These are phyloP conservation scores for Scomber scombrus DNA, from an alignment of 2,113 vertebrate species.

Conservation along the genomic window DNA sequence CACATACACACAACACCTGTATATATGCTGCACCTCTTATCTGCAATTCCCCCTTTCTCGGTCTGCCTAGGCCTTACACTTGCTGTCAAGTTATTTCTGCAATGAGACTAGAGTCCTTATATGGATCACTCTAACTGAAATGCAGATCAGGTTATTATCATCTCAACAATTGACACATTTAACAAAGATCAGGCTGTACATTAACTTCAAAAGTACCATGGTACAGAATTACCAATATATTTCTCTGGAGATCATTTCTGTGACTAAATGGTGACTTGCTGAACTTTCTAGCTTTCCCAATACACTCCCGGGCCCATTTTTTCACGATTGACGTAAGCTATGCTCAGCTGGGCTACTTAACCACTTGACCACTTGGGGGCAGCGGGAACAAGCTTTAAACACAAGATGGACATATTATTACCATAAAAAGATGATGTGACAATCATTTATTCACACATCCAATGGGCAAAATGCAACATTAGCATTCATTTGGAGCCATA, in stretches of 20 bases:
- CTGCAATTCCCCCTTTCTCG: constrained; percentile 28
- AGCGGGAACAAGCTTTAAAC: background rate
- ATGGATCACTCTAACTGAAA: constrained; percentile 3
- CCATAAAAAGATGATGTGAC: background rate
- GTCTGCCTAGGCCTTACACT: constrained; percentile 22
- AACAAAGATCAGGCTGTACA: background rate
- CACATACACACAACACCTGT: constrained; percentile 71
- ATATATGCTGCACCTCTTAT: constrained; percentile 53
- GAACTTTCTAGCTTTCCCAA: constrained; percentile 3
- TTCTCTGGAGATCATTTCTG: background rate
- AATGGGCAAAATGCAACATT: too few species aligned
- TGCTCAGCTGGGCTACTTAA: background rate
- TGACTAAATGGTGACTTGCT: background rate
- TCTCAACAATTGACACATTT: background rate
- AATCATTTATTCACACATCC: too few species aligned
- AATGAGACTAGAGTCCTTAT: constrained; percentile 7
- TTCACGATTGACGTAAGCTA: background rate
- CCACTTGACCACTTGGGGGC: background rate
- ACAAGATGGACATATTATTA: background rate
- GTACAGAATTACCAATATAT: background rate
- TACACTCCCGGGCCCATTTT: background rate
- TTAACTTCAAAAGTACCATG: background rate
- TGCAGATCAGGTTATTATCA: background rate
- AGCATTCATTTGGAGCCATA: too few species aligned
- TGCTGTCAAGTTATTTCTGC: constrained; percentile 27